Conservation (phyloP, 2,113 vertebrate species). For the Pteropus alecto region DNA sequence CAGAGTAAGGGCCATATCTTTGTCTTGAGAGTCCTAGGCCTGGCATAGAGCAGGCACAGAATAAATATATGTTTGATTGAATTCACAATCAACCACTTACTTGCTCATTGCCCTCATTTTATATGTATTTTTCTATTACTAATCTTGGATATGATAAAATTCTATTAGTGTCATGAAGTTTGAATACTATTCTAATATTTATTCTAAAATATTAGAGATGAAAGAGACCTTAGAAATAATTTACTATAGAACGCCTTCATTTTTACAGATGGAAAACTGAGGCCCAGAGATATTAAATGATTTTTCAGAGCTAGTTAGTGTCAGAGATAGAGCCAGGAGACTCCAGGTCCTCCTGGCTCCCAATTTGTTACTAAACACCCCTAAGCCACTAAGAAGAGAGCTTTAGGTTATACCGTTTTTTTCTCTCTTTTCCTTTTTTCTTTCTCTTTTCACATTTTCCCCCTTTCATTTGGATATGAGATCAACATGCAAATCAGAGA, state of each 20-base stretch:
- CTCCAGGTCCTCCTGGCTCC: not conserved
- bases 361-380: not conserved
- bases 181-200: not conserved
- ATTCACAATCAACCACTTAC: not conserved
- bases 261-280: conserved; percentile 16
- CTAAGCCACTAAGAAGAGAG: not conserved
- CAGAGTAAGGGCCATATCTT: not conserved
- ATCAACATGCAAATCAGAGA: not conserved
- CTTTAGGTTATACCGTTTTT: not conserved
- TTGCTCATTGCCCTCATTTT: not conserved
- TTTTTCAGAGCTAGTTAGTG: not conserved
- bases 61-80: not conserved
- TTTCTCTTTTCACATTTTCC: not conserved
- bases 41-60: not conserved
- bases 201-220: not conserved
- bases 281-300: not conserved
- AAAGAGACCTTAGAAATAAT: conserved; percentile 7
- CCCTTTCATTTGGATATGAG: not conserved
- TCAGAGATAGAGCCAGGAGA: not conserved
- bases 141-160: conserved; percentile 26
- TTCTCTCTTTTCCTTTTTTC: not conserved
- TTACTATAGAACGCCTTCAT: not conserved
- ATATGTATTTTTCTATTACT: not conserved
- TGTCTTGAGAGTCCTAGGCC: not conserved
- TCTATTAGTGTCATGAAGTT: not conserved